Evolutionary conservation across 2,797 vertebrate genomes (phyloP).

Genomic region (Acanthurus tractus): DNA sequence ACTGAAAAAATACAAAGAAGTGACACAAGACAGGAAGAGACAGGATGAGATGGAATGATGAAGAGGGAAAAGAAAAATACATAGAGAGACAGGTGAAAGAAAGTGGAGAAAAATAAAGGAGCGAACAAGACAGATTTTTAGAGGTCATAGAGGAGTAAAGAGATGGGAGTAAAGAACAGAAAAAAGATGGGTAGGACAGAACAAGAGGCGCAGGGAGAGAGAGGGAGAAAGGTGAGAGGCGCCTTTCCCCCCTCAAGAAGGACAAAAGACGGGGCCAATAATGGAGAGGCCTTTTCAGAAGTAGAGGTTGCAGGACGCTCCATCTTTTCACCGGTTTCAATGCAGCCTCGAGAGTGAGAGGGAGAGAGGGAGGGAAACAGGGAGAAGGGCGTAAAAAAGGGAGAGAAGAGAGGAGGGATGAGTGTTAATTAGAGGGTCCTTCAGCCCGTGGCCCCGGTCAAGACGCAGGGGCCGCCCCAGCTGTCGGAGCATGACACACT

Average conservation of each 20-base stretch:
- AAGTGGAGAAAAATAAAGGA: constrained; percentile 31
- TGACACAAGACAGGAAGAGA: constrained; percentile 12
- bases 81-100: constrained; percentile 15
- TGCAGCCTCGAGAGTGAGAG: constrained; percentile 70
- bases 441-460: constrained; percentile 86
- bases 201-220: constrained; percentile 49
- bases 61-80: constrained; percentile 26
- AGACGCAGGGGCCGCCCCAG: constrained; percentile 86
- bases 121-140: constrained; percentile 49
- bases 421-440: constrained; percentile 91
- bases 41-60: constrained; percentile 32
- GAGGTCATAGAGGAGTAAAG: constrained; percentile 55
- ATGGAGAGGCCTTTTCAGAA: constrained; percentile 85
- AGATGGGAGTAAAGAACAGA: constrained; percentile 32
- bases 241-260: constrained; percentile 72
- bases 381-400: constrained; percentile 59
- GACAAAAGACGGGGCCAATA: constrained; percentile 86
- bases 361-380: constrained; percentile 61
- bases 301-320: constrained; percentile 78
- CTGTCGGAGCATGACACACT: constrained; percentile 89
- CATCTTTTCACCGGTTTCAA: constrained; percentile 84
- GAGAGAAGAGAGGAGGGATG: constrained; percentile 77
- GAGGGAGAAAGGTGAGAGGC: constrained; percentile 76
- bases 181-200: constrained; percentile 62
- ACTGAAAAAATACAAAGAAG: constrained; percentile 19